Percentiles rank a stretch among this genome's conserved stretches.
These are phyloP conservation scores for Timema podura DNA, from an alignment of 2,888 invertebrate genomes.

Conservation along the genomic window DNA sequence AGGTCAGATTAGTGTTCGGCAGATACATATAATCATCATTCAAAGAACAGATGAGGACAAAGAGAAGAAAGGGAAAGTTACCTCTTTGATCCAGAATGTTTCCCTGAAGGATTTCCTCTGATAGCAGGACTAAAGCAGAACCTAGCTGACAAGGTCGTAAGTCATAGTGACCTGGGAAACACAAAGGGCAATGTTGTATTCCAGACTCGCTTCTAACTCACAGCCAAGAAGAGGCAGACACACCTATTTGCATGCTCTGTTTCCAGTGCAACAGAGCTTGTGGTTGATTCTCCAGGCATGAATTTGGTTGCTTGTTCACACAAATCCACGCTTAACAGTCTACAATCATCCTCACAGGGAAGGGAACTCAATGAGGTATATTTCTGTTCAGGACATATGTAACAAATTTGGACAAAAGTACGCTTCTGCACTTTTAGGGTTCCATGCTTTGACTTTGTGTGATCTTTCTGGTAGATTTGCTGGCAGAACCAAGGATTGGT, in stretches of 20 bases:
- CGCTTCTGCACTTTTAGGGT: not conserved
- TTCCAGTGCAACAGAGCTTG: not conserved
- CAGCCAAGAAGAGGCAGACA: not conserved
- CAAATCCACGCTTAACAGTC: not conserved
- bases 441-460: not conserved
- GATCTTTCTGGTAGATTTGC: not conserved
- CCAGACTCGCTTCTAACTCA: not conserved
- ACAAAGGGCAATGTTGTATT: not conserved
- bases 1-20: slow-evolving; percentile 1
- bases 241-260: not conserved
- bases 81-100: too few relatives aligned
- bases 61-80: too few relatives aligned
- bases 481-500: not conserved
- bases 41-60: too few relatives aligned
- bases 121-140: not conserved
- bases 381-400: not conserved
- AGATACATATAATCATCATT: too few relatives aligned
- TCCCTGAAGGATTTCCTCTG: not conserved
- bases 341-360: not conserved
- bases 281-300: not conserved
- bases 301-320: not conserved
- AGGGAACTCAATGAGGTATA: not conserved
- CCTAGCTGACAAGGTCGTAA: not conserved
- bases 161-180: not conserved
- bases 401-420: not conserved